Evolutionary conservation across 2,113 vertebrate genomes (phyloP).

Genomic region (Macquaria australasica): DNA sequence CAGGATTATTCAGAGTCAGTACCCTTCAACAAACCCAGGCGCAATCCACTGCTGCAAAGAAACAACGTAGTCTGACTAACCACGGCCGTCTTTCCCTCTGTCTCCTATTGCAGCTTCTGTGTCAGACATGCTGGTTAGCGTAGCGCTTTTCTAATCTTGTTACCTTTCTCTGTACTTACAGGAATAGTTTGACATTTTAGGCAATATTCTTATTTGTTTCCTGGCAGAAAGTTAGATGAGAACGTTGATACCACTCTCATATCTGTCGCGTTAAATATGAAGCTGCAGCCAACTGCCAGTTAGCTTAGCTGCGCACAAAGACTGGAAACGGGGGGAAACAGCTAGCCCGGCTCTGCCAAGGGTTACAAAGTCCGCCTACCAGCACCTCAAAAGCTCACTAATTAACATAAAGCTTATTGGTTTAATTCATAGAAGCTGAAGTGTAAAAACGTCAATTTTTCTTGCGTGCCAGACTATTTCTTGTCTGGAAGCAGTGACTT

Average conservation of each 20-base stretch:
- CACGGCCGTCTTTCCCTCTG: constrained; percentile 36
- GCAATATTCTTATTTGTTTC: neutral
- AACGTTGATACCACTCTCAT: neutral
- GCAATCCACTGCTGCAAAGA: constrained; percentile 42
- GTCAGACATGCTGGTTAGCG: constrained; percentile 42
- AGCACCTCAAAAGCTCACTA: neutral
- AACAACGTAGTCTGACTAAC: constrained; percentile 46
- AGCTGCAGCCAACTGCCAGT: neutral
- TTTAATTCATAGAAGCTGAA: neutral
- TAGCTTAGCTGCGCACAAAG: constrained; percentile 8
- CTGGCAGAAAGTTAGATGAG: neutral
- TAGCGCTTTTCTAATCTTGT: constrained; percentile 30
- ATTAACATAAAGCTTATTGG: neutral
- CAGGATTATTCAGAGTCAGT: constrained; percentile 82
- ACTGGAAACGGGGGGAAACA: neutral
- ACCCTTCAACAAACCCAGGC: constrained; percentile 72
- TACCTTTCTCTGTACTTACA: neutral
- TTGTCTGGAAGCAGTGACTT: neutral
- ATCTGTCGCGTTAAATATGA: neutral
- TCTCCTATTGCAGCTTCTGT: constrained; percentile 36
- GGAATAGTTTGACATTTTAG: constrained; percentile 14
- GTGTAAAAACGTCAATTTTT: neutral
- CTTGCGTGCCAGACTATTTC: neutral
- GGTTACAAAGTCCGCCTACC: neutral
- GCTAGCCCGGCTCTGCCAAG: neutral